Conservation (phyloP, 2,888 invertebrate species). For the Melinaea marsaeus region DNA sequence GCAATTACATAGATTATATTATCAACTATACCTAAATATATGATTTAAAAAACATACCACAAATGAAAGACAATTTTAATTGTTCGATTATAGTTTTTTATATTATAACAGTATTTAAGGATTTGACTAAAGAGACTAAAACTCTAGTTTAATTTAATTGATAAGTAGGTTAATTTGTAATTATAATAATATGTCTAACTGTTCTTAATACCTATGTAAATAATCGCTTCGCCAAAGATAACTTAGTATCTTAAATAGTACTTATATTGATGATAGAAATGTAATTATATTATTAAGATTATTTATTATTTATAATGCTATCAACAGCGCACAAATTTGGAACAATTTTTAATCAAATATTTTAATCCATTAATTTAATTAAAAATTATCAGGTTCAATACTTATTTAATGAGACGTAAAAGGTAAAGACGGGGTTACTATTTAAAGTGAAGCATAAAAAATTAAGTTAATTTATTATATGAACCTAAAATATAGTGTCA, state of each 20-base stretch:
- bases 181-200: constrained; percentile 37
- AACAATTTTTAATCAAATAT: constrained; percentile 36
- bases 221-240: constrained; percentile 66
- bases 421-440: no score
- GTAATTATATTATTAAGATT: constrained; percentile 27
- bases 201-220: constrained; percentile 46
- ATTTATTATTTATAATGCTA: constrained; percentile 34
- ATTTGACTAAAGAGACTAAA: constrained; percentile 39
- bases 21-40: not conserved
- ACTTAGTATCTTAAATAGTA: constrained; percentile 49
- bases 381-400: constrained; percentile 5
- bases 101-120: constrained; percentile 30
- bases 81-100: constrained; percentile 13
- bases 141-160: constrained; percentile 23
- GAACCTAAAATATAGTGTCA: no score
- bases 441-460: no score
- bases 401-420: no score
- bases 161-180: constrained; percentile 28
- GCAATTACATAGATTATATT: not conserved
- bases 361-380: constrained; percentile 21
- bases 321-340: constrained; percentile 54
- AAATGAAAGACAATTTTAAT: not conserved
- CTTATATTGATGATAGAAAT: constrained; percentile 21
- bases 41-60: not conserved
- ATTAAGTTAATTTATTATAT: no score